These are phyloP conservation scores for Eurois occulta DNA, from an alignment of 2,888 invertebrate genomes.

Conservation along the genomic window DNA sequence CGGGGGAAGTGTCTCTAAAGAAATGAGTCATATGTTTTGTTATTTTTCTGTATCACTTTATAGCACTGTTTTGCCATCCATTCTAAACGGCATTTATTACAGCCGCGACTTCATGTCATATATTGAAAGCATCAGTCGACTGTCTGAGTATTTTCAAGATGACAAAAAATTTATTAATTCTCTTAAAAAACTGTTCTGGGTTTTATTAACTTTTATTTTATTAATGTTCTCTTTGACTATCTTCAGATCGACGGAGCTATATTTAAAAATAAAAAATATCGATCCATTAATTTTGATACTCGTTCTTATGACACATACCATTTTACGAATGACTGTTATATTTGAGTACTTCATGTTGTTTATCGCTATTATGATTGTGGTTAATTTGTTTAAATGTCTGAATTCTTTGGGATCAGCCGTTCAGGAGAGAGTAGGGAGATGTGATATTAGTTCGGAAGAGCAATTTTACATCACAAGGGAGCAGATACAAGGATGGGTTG, in stretches of 20 bases:
- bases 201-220: not conserved
- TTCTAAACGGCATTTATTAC: not conserved
- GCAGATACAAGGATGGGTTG: constrained; percentile 20
- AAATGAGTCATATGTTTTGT: not conserved
- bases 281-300: not conserved
- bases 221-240: not conserved
- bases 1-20: too few species aligned
- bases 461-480: constrained; percentile 8
- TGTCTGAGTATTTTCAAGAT: not conserved
- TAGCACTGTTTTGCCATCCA: not conserved
- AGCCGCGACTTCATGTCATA: constrained; percentile 15
- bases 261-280: not conserved
- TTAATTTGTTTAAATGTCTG: not conserved
- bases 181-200: not conserved
- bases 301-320: not conserved
- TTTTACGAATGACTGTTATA: not conserved
- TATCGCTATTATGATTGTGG: not conserved
- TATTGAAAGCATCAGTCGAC: not conserved
- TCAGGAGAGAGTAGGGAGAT: not conserved
- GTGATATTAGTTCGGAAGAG: not conserved
- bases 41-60: constrained; percentile 1
- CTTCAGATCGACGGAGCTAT: not conserved
- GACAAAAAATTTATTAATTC: not conserved
- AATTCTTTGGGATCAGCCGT: not conserved
- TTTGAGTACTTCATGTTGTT: constrained; percentile 5